A percentile compares a stretch with the other conserved stretches of the same genome.
Evolutionary conservation across 2,113 vertebrate genomes (phyloP).

Genomic region (Microcebus jonahi): DNA sequence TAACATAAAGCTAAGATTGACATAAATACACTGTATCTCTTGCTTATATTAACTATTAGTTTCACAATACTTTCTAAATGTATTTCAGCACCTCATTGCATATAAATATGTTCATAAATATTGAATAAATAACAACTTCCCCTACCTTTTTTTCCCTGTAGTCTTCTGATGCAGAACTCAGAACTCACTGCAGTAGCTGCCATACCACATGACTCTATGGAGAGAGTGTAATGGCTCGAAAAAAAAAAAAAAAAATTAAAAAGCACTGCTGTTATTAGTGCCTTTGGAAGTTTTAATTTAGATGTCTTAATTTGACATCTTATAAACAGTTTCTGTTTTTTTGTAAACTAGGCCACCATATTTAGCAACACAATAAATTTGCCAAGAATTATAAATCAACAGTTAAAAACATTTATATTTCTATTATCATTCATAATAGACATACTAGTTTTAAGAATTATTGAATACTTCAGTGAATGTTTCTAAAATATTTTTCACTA

Average conservation of each 20-base stretch:
- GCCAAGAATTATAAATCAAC: constrained; percentile 48
- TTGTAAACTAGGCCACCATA: constrained; percentile 59
- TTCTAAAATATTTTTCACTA: background rate
- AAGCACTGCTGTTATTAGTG: constrained; percentile 44
- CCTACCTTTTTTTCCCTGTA: background rate
- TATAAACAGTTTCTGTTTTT: constrained; percentile 36
- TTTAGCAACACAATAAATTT: constrained; percentile 67
- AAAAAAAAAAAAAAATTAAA: background rate
- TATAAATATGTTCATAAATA: background rate
- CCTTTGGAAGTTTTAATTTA: constrained; percentile 51
- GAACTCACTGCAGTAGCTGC: background rate
- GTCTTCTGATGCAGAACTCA: background rate
- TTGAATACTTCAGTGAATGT: constrained; percentile 17
- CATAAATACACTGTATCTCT: background rate
- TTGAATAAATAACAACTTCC: background rate
- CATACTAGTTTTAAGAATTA: constrained; percentile 64
- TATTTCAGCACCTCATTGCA: background rate
- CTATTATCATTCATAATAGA: constrained; percentile 35
- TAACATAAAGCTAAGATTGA: background rate
- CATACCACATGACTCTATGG: background rate
- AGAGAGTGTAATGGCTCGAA: background rate
- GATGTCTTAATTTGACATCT: constrained; percentile 51
- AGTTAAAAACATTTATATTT: background rate
- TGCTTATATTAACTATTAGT: background rate
- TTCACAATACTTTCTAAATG: background rate